A percentile compares a stretch with the other conserved stretches of the same genome.
Conservation (phyloP, 2,113 vertebrate species). For the Mesembrinibis cayennensis region DNA sequence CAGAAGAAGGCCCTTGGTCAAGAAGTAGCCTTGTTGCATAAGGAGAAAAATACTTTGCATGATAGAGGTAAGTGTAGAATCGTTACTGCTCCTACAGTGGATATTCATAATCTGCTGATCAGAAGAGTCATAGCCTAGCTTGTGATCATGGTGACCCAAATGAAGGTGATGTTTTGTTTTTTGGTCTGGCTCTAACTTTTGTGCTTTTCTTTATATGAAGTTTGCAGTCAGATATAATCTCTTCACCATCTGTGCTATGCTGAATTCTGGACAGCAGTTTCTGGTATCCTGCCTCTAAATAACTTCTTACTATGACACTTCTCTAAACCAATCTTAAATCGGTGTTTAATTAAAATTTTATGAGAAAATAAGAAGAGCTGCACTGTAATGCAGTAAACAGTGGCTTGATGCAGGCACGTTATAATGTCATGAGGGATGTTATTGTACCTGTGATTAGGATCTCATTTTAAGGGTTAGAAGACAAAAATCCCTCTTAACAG, state of each 20-base stretch:
- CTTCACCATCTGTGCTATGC: neutral
- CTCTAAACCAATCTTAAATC: neutral
- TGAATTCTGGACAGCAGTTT: neutral
- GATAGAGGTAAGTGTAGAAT: constrained; percentile 82
- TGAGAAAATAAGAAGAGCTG: neutral
- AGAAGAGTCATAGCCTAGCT: neutral
- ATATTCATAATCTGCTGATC: no score
- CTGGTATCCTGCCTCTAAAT: neutral
- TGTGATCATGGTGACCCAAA: neutral
- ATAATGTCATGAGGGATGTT: neutral
- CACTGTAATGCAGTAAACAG: neutral
- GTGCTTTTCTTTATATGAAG: neutral
- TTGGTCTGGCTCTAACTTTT: neutral
- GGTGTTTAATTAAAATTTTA: neutral
- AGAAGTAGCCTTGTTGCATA: constrained; percentile 86
- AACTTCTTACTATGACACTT: neutral
- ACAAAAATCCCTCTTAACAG: neutral
- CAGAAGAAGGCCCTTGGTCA: constrained; percentile 88
- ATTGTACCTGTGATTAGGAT: neutral
- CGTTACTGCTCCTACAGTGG: neutral
- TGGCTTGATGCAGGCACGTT: neutral
- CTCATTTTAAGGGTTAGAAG: neutral
- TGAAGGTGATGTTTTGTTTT: neutral
- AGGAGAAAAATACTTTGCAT: constrained; percentile 80
- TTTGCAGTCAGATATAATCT: neutral